These are phyloP conservation scores for Cremastinae sp. DNA, from an alignment of 2,888 invertebrate genomes.

Conservation along the genomic window DNA sequence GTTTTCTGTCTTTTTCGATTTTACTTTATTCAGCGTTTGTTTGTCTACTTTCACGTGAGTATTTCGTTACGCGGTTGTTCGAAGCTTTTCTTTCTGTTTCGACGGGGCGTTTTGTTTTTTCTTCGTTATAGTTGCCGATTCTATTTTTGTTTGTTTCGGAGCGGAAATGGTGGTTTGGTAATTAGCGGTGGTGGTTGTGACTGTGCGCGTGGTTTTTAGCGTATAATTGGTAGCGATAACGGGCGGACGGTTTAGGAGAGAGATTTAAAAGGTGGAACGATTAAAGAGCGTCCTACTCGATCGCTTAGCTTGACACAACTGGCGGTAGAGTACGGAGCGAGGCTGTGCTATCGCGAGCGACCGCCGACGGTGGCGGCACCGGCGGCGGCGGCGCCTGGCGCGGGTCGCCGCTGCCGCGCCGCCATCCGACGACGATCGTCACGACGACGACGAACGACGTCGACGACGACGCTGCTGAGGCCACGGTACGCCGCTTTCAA, in stretches of 20 bases:
- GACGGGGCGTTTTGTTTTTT: slow-evolving; percentile 10
- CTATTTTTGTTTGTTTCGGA: background rate
- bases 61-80: too few relatives aligned
- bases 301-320: slow-evolving; percentile 80
- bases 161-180: slow-evolving; percentile 25
- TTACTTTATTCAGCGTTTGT: background rate
- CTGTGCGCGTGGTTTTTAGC: slow-evolving; percentile 62
- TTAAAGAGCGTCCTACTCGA: slow-evolving; percentile 79
- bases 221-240: slow-evolving; percentile 64
- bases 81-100: background rate
- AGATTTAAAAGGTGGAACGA: slow-evolving; percentile 77
- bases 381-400: slow-evolving; percentile 65
- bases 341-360: slow-evolving; percentile 67
- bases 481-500: slow-evolving; percentile 73
- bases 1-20: background rate
- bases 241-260: slow-evolving; percentile 70
- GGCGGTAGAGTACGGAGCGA: slow-evolving; percentile 68
- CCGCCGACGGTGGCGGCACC: slow-evolving; percentile 61
- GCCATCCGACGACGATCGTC: background rate
- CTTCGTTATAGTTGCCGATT: slow-evolving; percentile 3
- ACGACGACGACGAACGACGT: slow-evolving; percentile 37
- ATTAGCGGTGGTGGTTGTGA: slow-evolving; percentile 55
- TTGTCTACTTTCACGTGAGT: too few relatives aligned
- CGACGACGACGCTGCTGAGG: slow-evolving; percentile 37
- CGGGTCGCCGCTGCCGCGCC: slow-evolving; percentile 51